These are phyloP conservation scores for Trichechus manatus DNA, from an alignment of 2,113 vertebrate species.

Conservation along the genomic window DNA sequence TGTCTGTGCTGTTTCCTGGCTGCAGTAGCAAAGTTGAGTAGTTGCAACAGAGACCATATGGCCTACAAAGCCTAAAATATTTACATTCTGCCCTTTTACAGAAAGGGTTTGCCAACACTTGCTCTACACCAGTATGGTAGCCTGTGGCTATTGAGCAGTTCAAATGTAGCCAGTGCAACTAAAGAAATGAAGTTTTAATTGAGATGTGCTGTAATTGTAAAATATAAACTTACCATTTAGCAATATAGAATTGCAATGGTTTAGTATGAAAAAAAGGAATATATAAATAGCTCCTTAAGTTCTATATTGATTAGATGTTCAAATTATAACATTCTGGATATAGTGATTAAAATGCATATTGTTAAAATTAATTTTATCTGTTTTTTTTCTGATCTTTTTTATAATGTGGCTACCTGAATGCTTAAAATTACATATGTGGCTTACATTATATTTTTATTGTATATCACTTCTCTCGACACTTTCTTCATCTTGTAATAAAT, in stretches of 20 bases:
- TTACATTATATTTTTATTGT: not conserved
- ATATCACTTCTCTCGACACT: not conserved
- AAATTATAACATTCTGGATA: not conserved
- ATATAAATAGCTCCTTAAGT: not conserved
- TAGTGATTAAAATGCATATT: not conserved
- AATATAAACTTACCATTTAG: not conserved
- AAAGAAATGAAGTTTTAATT: not conserved
- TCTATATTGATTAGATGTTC: not conserved
- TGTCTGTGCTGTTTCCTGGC: not conserved
- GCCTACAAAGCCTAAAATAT: too few relatives aligned
- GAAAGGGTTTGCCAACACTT: not conserved
- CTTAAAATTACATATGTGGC: too few relatives aligned
- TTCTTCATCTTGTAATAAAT: not conserved
- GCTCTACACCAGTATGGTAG: not conserved
- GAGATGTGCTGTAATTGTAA: not conserved
- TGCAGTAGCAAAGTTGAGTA: not conserved
- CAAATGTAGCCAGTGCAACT: not conserved
- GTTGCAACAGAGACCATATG: not conserved
- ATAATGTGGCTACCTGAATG: not conserved
- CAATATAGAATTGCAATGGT: not conserved
- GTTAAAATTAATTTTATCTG: not conserved
- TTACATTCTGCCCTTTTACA: not conserved
- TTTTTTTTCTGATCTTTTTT: slow-evolving; percentile 2
- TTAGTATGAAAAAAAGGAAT: not conserved
- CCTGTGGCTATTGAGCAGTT: not conserved